phyloP scores from a whole-genome alignment of 2,888 invertebrate species.

The Dendrolimus pini region DNA sequence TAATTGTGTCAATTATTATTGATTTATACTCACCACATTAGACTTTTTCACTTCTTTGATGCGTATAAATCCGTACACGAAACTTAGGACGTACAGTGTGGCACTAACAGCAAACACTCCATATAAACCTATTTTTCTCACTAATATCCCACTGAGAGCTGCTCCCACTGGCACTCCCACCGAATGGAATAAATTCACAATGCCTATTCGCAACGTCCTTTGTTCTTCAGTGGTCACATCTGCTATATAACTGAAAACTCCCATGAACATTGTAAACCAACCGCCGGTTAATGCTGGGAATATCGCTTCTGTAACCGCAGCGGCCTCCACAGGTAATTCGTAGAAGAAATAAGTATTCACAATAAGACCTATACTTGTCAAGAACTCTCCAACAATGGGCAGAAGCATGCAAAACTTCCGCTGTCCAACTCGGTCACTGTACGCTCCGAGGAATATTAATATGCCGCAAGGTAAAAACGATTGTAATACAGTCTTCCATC shows the following conservation, averaged over 20 bases:
- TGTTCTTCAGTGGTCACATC: slow-evolving; percentile 90
- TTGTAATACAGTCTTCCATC: slow-evolving; percentile 91
- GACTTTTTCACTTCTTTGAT: slow-evolving; percentile 80
- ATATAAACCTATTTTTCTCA: slow-evolving; percentile 85
- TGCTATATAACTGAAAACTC: slow-evolving; percentile 91
- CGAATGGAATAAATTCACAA: slow-evolving; percentile 92
- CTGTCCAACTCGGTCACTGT: slow-evolving; percentile 82
- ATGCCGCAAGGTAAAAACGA: slow-evolving; percentile 87
- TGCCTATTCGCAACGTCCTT: slow-evolving; percentile 89
- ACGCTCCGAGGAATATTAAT: slow-evolving; percentile 89
- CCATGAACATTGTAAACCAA: slow-evolving; percentile 94
- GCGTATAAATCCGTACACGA: slow-evolving; percentile 83
- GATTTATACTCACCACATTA: slow-evolving; percentile 45
- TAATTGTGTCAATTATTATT: slow-evolving; percentile 3
- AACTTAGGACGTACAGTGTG: slow-evolving; percentile 82
- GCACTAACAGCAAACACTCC: slow-evolving; percentile 89
- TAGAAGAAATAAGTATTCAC: slow-evolving; percentile 88
- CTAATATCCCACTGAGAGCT: slow-evolving; percentile 88
- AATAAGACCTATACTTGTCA: slow-evolving; percentile 86
- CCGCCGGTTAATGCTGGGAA: slow-evolving; percentile 90
- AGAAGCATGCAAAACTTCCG: slow-evolving; percentile 89
- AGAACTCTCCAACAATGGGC: slow-evolving; percentile 87
- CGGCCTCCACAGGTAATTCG: slow-evolving; percentile 87
- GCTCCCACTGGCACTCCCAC: slow-evolving; percentile 93
- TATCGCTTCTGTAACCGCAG: slow-evolving; percentile 86